Evolutionary conservation across 2,113 vertebrate species (phyloP).

Genomic region (Australoheros scitulus): DNA sequence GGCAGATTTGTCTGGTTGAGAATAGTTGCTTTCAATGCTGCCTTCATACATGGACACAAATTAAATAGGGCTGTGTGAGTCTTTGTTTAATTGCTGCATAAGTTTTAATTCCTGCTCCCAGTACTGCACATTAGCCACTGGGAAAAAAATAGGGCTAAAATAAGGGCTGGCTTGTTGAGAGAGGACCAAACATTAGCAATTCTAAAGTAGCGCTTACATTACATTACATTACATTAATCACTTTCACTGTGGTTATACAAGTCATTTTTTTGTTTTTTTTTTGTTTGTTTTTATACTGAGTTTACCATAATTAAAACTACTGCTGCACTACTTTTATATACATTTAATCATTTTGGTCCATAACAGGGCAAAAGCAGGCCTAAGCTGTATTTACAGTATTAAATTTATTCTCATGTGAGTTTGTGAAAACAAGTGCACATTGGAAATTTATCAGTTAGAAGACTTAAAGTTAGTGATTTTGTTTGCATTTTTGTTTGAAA

Average conservation of each 20-base stretch:
- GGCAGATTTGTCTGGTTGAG: conserved; percentile 6
- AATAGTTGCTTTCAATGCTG: conserved; percentile 14
- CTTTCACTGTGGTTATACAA: background rate
- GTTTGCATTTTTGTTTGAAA: background rate
- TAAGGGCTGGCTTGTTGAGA: background rate
- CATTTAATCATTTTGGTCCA: background rate
- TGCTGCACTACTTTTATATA: background rate
- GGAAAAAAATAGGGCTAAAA: background rate
- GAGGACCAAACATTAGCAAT: background rate
- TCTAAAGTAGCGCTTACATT: background rate
- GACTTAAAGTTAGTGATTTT: background rate
- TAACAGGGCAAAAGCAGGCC: background rate
- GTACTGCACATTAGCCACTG: background rate
- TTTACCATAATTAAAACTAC: background rate
- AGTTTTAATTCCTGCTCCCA: conserved; percentile 25
- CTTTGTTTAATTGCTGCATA: conserved; percentile 5
- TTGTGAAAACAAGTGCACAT: background rate
- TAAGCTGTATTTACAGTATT: background rate
- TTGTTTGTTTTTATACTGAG: background rate
- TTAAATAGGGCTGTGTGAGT: conserved; percentile 25
- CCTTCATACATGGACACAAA: conserved; percentile 15
- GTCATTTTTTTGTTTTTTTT: no score
- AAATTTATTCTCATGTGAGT: background rate
- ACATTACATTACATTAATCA: background rate
- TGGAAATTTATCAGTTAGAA: background rate